phyloP scores from a whole-genome alignment of 2,113 vertebrate species.

The Ceratotherium simum region DNA sequence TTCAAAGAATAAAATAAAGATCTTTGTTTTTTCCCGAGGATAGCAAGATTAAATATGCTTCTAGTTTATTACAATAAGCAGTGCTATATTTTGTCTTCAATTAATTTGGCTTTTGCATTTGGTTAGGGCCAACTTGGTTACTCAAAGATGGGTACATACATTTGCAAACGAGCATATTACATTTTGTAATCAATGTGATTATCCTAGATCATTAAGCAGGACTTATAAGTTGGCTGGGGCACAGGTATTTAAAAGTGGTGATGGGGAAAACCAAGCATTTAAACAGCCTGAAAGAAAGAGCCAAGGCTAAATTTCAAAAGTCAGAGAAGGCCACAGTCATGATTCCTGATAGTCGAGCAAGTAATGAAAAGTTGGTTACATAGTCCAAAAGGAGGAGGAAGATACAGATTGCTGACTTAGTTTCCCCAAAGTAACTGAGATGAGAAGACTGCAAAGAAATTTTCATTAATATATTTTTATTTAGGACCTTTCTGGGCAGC shows the following conservation, averaged over 20 bases:
- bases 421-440: neutral
- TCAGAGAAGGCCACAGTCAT: neutral
- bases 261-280: neutral
- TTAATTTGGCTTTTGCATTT: neutral
- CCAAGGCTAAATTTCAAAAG: neutral
- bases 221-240: neutral
- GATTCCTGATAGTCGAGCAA: neutral
- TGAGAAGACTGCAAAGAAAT: neutral
- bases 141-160: neutral
- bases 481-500: neutral
- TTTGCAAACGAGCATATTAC: neutral
- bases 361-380: neutral
- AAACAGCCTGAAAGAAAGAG: neutral
- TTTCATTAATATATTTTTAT: neutral
- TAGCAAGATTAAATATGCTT: neutral
- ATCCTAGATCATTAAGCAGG: neutral
- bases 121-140: neutral
- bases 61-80: neutral
- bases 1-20: neutral
- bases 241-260: conserved; percentile 36
- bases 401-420: neutral
- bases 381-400: neutral
- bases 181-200: conserved; percentile 14
- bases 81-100: neutral
- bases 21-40: neutral